These are phyloP conservation scores for Neoniphon sammara DNA, from an alignment of 2,797 vertebrate genomes.

Conservation along the genomic window DNA sequence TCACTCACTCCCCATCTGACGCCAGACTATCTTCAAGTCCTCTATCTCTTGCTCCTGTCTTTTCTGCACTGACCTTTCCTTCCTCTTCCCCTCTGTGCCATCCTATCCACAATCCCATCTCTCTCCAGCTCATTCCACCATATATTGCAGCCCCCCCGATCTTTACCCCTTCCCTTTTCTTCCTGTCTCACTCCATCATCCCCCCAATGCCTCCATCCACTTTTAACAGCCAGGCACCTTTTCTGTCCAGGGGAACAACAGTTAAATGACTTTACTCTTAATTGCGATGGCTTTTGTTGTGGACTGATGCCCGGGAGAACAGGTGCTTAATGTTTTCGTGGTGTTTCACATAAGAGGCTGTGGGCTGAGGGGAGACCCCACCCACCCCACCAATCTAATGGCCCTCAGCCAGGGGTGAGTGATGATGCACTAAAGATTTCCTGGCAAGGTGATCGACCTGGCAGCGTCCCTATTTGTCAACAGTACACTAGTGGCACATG, in stretches of 20 bases:
- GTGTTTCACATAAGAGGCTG: slow-evolving; percentile 58
- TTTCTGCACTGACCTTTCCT: slow-evolving; percentile 30
- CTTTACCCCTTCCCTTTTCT: slow-evolving; percentile 22
- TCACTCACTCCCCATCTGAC: slow-evolving; percentile 29
- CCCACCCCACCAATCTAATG: slow-evolving; percentile 43
- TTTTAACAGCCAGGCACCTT: slow-evolving; percentile 21
- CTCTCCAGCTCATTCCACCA: background rate
- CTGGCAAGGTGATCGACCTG: slow-evolving; percentile 74
- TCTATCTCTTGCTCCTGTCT: slow-evolving; percentile 3
- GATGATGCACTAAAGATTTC: slow-evolving; percentile 75
- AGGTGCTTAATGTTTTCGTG: slow-evolving; percentile 72
- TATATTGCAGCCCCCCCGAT: slow-evolving; percentile 6
- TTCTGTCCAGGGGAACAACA: slow-evolving; percentile 8
- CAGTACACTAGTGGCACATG: slow-evolving; percentile 19
- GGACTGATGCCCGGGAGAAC: slow-evolving; percentile 59
- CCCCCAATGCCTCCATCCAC: slow-evolving; percentile 15
- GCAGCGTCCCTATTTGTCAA: slow-evolving; percentile 61
- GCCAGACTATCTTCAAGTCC: slow-evolving; percentile 24
- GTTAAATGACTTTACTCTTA: slow-evolving; percentile 43
- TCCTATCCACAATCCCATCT: slow-evolving; percentile 26
- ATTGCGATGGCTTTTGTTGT: slow-evolving; percentile 49
- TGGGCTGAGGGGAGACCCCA: slow-evolving; percentile 48
- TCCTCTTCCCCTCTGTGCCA: background rate
- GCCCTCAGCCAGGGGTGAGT: slow-evolving; percentile 57
- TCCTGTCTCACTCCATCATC: slow-evolving; percentile 22